Conservation (phyloP, 2,113 vertebrate genomes). For the Aythya baeri region DNA sequence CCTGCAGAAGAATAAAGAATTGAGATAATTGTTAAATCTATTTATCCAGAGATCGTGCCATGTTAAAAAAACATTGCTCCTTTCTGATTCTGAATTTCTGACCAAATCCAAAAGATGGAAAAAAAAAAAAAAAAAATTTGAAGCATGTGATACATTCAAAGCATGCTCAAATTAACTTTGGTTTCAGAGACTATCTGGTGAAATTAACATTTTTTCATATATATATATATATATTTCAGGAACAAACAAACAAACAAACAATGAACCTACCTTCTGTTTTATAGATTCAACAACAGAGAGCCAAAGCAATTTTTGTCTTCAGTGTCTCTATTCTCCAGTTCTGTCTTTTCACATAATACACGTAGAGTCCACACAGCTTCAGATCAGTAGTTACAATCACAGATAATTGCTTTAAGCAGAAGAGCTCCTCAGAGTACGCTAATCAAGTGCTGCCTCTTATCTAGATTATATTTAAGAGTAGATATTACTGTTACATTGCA, state of each 20-base stretch:
- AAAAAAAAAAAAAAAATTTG: background rate
- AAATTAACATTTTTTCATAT: background rate
- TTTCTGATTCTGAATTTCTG: conserved; percentile 22
- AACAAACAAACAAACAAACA: background rate
- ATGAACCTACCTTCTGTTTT: background rate
- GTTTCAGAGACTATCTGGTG: background rate
- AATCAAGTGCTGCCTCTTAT: background rate
- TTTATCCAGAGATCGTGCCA: background rate
- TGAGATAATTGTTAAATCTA: background rate
- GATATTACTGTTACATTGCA: background rate
- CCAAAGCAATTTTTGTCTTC: background rate
- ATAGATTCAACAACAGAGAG: background rate
- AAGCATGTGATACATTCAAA: background rate
- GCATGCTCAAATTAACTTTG: background rate
- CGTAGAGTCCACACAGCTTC: background rate
- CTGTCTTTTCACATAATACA: background rate
- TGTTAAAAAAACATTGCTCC: background rate
- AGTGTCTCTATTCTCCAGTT: background rate
- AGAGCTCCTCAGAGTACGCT: conserved; percentile 26
- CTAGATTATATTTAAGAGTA: background rate
- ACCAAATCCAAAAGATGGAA: background rate
- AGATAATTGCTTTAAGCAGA: conserved; percentile 8
- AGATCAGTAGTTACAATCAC: background rate
- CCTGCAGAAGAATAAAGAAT: background rate
- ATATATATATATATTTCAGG: background rate